Percentiles rank a stretch among this genome's conserved stretches.
phyloP scores from a whole-genome alignment of 2,797 vertebrate genomes.

The Falco naumanni region DNA sequence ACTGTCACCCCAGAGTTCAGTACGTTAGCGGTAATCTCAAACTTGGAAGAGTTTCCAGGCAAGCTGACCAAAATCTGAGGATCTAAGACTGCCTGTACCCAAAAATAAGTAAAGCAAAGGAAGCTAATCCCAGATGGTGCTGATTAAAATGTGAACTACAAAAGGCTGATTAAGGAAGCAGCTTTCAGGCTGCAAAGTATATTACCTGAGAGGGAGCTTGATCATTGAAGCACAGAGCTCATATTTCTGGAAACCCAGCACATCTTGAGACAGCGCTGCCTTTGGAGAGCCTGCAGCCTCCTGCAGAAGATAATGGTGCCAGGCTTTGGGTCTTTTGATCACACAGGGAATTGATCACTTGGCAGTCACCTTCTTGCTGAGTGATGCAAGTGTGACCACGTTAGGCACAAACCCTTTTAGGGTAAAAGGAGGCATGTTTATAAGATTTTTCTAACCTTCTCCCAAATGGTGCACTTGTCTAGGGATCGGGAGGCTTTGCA shows the following conservation, averaged over 20 bases:
- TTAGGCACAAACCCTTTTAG: background rate
- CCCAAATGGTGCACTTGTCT: background rate
- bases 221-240: background rate
- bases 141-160: background rate
- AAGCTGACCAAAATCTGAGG: background rate
- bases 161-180: background rate
- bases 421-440: background rate
- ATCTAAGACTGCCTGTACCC: background rate
- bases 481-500: background rate
- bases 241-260: background rate
- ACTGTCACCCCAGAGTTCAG: background rate
- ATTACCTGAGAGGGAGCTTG: constrained; percentile 25
- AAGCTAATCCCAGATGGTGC: constrained; percentile 4
- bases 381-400: fast-evolving
- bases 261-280: background rate
- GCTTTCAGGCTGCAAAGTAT: background rate
- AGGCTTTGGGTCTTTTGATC: background rate
- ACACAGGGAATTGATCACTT: background rate
- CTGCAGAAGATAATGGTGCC: background rate
- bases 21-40: background rate
- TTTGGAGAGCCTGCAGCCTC: background rate
- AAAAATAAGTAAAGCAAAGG: constrained; percentile 1
- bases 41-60: background rate
- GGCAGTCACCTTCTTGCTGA: background rate
- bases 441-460: background rate